Percentiles rank a stretch among this genome's conserved stretches.
phyloP scores from a whole-genome alignment of 1,140 invertebrate genomes.

The Aphidius ervi region DNA sequence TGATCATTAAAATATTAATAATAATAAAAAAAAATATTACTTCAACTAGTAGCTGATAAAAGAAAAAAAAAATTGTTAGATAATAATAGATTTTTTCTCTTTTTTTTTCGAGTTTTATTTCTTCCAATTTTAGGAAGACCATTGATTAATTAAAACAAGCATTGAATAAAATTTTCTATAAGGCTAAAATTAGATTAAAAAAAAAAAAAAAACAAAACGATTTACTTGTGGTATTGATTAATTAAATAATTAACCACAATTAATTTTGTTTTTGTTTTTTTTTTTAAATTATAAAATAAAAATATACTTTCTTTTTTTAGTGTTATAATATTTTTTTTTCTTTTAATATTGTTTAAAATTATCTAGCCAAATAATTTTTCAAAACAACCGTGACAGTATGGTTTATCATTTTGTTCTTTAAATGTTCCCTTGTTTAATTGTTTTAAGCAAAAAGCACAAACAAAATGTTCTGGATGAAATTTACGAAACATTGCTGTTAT shows the following conservation, averaged over 20 bases:
- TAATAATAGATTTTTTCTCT: no score
- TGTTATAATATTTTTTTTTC: not conserved
- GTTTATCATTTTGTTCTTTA: slow-evolving; percentile 97
- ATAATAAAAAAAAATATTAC: not conserved
- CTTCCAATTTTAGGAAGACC: no score
- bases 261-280: not conserved
- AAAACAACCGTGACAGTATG: slow-evolving; percentile 96
- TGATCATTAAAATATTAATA: no score
- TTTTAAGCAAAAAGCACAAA: slow-evolving; percentile 95
- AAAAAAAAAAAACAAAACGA: no score
- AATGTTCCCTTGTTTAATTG: slow-evolving; percentile 98
- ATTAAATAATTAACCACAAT: not conserved
- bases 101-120: no score
- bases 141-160: no score
- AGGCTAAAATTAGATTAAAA: no score
- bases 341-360: slow-evolving; percentile 13
- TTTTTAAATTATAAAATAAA: not conserved
- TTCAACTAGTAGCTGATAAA: no score
- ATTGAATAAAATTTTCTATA: no score
- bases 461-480: slow-evolving; percentile 98
- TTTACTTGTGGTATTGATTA: not conserved
- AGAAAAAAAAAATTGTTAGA: no score
- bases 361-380: slow-evolving; percentile 89
- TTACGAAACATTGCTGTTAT: slow-evolving; percentile 99
- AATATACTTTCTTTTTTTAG: slow-evolving; percentile 2